phyloP scores from a whole-genome alignment of 2,797 vertebrate species.

The Cyclopterus lumpus region DNA sequence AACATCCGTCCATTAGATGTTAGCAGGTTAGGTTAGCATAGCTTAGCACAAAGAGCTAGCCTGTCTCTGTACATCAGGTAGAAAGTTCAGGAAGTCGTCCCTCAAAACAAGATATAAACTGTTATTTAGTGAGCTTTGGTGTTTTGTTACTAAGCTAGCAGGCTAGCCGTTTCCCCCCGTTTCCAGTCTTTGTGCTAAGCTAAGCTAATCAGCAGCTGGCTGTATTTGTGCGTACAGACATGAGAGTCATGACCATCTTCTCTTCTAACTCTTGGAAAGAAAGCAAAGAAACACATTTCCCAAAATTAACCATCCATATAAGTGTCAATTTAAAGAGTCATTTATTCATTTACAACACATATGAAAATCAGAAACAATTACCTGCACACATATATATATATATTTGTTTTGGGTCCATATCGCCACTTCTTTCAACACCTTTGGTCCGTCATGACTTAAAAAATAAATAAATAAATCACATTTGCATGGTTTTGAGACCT shows the following conservation, averaged over 20 bases:
- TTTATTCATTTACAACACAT: neutral
- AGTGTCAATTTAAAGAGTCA: too few relatives aligned
- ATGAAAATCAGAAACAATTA: neutral
- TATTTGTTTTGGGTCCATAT: neutral
- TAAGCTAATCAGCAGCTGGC: neutral
- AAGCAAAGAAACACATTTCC: too few relatives aligned
- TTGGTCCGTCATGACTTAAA: conserved; percentile 4
- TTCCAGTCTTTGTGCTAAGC: neutral
- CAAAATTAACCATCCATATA: too few relatives aligned
- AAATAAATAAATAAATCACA: too few relatives aligned
- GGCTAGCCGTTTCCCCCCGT: neutral
- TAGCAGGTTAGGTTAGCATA: conserved; percentile 6
- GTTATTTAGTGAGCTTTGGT: neutral
- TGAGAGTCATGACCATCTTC: too few relatives aligned
- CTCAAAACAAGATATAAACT: neutral
- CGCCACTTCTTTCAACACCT: neutral
- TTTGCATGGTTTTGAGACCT: neutral
- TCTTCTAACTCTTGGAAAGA: too few relatives aligned
- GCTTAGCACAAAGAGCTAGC: conserved; percentile 9
- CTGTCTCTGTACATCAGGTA: too few relatives aligned
- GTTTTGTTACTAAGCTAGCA: neutral
- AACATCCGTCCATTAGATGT: neutral
- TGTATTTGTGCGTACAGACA: too few relatives aligned
- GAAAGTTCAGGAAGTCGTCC: neutral
- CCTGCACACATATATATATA: neutral